Percentiles rank a stretch among this genome's conserved stretches.
Evolutionary conservation across 2,797 vertebrate genomes (phyloP).

Genomic region (Anguilla obscura): DNA sequence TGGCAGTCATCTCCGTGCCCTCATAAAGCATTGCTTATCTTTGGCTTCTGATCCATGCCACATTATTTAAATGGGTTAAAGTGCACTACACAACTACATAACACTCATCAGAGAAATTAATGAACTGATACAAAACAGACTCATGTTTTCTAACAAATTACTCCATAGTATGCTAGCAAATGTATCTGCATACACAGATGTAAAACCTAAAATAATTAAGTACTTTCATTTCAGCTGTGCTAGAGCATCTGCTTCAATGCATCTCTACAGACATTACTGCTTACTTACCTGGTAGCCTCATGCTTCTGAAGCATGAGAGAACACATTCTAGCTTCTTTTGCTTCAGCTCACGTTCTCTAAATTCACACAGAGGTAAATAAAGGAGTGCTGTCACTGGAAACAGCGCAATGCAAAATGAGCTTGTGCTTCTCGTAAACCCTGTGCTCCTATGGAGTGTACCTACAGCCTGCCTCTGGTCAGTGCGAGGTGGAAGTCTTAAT

Average conservation of each 20-base stretch:
- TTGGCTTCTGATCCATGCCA: conserved; percentile 12
- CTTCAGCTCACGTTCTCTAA: neutral
- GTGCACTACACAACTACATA: neutral
- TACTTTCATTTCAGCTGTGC: neutral
- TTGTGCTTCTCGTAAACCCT: conserved; percentile 12
- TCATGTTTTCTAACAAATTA: neutral
- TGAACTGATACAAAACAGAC: neutral
- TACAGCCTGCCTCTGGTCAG: neutral
- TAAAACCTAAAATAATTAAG: neutral
- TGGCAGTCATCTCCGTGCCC: neutral
- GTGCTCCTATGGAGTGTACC: neutral
- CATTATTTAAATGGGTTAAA: neutral
- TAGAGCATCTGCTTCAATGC: neutral
- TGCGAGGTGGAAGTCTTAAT: neutral
- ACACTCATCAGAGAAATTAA: neutral
- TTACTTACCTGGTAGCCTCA: neutral
- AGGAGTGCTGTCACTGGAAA: neutral
- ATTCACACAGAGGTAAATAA: neutral
- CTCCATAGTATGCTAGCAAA: neutral
- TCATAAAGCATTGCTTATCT: neutral
- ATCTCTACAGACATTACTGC: neutral
- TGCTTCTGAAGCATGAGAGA: neutral
- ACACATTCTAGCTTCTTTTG: neutral
- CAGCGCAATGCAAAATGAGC: neutral
- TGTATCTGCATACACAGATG: neutral